Evolutionary conservation across 1,140 invertebrate species (phyloP), one percentile per base, ranked within the genome.

Genomic region (Zaprionus lachaisei): DNA sequence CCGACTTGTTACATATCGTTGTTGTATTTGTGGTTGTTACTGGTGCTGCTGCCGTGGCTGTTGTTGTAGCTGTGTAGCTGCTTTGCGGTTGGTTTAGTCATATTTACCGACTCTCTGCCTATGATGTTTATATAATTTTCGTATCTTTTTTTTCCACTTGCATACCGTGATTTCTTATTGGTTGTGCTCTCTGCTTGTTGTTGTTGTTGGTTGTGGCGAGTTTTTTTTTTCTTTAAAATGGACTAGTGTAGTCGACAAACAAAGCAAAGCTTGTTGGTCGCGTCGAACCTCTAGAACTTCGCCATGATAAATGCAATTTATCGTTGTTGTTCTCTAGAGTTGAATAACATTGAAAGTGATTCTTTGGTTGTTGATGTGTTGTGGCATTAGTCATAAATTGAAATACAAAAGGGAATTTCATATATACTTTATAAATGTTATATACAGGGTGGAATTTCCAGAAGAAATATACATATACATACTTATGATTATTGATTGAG

Each of bases 71-170:
- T 56, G 31, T 44, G 68, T 44, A 24, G 37, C 81, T 83, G 80
- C 70, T 72, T 80, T 89, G 84, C 79, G 81, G 84, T 87, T 83
- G 78, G 51, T 89, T 87, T 87, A 87, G 84, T 87, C 84, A 84
- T 89, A 89, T 81, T 81, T 72, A 89, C 75, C 69, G 71, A 47
- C 31, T 34, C 77, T 73, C 77, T 73, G 74, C 74, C 84, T 84
- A 89, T 87, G 87, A 83, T 89, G 84, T 89, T 89, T 89, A 90
- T 89, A 89, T 89, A 89, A 89, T 89, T 89, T 87, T 89, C 74
- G 83, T 87, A 89, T 89, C 68, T 89, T 72, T 76, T 72, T 24
- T 79, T 80, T 47, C 41, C 68, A 79, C 81, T 83, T 89, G 84
- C 83, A 89, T 86, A 69, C 84, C 78, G 78, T 44, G 57, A 63